Percentiles rank a stretch among this genome's conserved stretches.
Conservation (phyloP, 2,888 invertebrate genomes). For the Euproctis similis region DNA sequence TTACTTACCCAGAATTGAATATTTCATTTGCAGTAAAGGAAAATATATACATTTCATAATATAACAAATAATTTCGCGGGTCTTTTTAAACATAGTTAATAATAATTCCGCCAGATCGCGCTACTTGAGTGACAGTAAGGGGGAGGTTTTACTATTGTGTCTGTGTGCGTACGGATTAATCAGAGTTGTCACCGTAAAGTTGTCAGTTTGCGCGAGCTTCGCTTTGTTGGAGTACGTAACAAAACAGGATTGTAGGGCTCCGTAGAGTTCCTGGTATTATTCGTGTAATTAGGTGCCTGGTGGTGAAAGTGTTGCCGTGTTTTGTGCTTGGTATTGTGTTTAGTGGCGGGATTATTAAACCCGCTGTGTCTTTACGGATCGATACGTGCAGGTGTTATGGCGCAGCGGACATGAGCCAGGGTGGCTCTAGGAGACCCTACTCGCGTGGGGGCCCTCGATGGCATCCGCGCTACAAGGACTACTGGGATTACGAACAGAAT, state of each 20-base stretch:
- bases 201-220: conserved; percentile 57
- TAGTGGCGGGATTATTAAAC: conserved; percentile 22
- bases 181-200: too few species aligned
- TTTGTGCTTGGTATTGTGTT: conserved; percentile 19
- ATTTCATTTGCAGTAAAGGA: not conserved
- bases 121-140: conserved; percentile 9
- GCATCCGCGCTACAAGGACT: conserved; percentile 72
- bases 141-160: conserved; percentile 49
- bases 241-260: conserved; percentile 46
- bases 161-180: too few species aligned
- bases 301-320: conserved; percentile 30
- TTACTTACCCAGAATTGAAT: not conserved
- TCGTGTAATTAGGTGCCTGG: conserved; percentile 14
- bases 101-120: conserved; percentile 34
- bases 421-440: conserved; percentile 64
- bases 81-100: conserved; percentile 43
- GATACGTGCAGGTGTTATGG: conserved; percentile 48
- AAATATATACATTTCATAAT: conserved; percentile 8
- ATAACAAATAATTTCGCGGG: conserved; percentile 47
- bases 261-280: conserved; percentile 29
- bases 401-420: conserved; percentile 65
- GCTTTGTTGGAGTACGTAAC: conserved; percentile 43
- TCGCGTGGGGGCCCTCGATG: conserved; percentile 68
- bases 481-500: conserved; percentile 71
- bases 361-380: conserved; percentile 50